Evolutionary conservation across 2,888 invertebrate genomes (phyloP).

Genomic region (Agrenia bidenticulata): DNA sequence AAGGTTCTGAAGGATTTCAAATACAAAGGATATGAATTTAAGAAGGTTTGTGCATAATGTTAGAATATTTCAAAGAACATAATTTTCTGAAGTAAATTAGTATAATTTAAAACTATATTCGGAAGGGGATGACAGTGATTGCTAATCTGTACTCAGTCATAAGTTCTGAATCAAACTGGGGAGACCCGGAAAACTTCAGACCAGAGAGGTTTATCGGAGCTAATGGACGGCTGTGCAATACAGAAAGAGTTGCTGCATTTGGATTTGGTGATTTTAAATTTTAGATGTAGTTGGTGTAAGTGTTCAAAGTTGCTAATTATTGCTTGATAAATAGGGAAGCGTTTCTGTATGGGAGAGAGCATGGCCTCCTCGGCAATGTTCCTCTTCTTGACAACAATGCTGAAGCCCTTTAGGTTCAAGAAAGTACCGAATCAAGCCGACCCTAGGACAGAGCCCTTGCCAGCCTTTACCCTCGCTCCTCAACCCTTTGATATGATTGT

Average conservation of each 20-base stretch:
- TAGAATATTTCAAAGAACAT: background rate
- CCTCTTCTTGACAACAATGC: slow-evolving; percentile 24
- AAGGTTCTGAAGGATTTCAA: background rate
- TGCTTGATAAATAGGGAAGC: slow-evolving; percentile 16
- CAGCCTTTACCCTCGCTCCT: slow-evolving; percentile 21
- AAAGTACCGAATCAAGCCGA: slow-evolving; percentile 19
- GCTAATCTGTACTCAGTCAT: slow-evolving; percentile 11
- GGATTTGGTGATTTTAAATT: background rate
- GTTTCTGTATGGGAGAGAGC: slow-evolving; percentile 21
- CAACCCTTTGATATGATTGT: slow-evolving; percentile 24
- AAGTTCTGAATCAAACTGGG: slow-evolving; percentile 1
- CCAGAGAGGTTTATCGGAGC: slow-evolving; percentile 10
- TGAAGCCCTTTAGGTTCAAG: slow-evolving; percentile 22
- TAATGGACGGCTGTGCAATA: background rate
- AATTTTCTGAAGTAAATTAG: background rate
- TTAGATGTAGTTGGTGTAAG: background rate
- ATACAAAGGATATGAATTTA: slow-evolving; percentile 14
- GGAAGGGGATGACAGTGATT: slow-evolving; percentile 6
- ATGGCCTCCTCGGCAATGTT: slow-evolving; percentile 15
- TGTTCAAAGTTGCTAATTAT: slow-evolving; percentile 8
- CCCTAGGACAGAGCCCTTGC: slow-evolving; percentile 12
- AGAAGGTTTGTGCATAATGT: slow-evolving; percentile 8
- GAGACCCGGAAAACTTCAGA: slow-evolving; percentile 9
- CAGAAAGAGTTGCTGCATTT: no score
- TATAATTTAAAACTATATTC: background rate